These are phyloP conservation scores for Perca schrenkii DNA, from an alignment of 2,113 vertebrate genomes.

Conservation along the genomic window DNA sequence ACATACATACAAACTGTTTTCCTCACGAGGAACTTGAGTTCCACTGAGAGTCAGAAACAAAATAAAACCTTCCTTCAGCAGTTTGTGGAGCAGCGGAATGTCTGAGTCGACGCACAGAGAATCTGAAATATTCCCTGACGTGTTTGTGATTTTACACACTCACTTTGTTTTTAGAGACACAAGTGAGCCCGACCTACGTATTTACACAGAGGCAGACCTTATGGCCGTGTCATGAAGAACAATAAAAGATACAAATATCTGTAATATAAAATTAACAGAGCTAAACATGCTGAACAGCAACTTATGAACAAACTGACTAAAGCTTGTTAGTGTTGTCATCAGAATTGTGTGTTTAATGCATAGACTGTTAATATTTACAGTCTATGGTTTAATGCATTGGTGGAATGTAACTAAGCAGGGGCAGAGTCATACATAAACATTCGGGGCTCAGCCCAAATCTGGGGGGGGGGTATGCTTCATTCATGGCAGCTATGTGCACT, in stretches of 20 bases:
- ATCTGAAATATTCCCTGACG: conserved; percentile 35
- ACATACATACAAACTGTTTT: not conserved
- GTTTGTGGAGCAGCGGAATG: conserved; percentile 12
- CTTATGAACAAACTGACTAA: too few relatives aligned
- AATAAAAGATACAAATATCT: not conserved
- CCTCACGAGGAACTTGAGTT: too few relatives aligned
- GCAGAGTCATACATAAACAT: too few relatives aligned
- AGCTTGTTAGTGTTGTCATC: too few relatives aligned
- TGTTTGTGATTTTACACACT: conserved; percentile 40
- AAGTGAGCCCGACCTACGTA: not conserved
- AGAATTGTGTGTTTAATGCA: too few relatives aligned
- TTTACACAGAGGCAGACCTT: not conserved
- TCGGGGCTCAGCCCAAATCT: too few relatives aligned
- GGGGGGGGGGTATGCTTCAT: too few relatives aligned
- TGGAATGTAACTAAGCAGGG: too few relatives aligned
- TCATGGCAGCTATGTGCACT: too few relatives aligned
- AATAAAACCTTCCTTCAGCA: conserved; percentile 2
- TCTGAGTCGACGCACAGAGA: conserved; percentile 24
- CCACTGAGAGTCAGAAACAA: not conserved
- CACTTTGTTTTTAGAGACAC: conserved; percentile 34
- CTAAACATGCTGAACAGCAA: not conserved
- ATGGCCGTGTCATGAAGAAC: not conserved
- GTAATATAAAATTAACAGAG: not conserved
- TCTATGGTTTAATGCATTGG: too few relatives aligned
- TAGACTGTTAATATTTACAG: too few relatives aligned